Conservation (phyloP, 1,140 invertebrate species). For the Sycophaga agraensis region DNA sequence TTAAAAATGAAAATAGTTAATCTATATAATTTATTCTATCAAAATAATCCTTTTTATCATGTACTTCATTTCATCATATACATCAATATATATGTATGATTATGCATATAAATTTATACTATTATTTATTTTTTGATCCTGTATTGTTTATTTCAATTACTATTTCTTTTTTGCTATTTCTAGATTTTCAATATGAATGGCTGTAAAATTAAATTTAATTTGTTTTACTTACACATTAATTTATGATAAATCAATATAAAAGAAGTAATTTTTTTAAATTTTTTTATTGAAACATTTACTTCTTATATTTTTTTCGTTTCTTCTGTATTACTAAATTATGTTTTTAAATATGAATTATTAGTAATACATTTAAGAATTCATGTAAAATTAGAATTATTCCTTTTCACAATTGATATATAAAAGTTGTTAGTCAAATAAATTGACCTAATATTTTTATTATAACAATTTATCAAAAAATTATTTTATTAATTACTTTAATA, state of each 20-base stretch:
- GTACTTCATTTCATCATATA: too few relatives aligned
- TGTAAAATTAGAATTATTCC: not conserved
- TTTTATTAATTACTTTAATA: not conserved
- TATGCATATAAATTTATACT: too few relatives aligned
- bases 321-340: not conserved
- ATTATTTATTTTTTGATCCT: too few relatives aligned
- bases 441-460: not conserved
- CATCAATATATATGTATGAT: too few relatives aligned
- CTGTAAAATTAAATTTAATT: not conserved
- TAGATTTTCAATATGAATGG: not conserved
- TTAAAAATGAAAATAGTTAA: too few relatives aligned
- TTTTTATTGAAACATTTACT: too few relatives aligned
- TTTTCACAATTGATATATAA: constrained; percentile 41
- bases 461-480: not conserved
- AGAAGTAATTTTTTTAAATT: not conserved
- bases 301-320: not conserved
- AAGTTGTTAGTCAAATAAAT: not conserved
- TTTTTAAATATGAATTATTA: not conserved
- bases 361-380: not conserved
- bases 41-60: too few relatives aligned
- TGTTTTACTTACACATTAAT: not conserved
- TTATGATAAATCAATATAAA: not conserved
- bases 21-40: too few relatives aligned
- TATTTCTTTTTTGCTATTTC: too few relatives aligned
- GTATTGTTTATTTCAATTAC: too few relatives aligned